A percentile compares a stretch with the other conserved stretches of the same genome.
Conservation (phyloP, 1,140 invertebrate species). For the Drosophila carrolli region DNA sequence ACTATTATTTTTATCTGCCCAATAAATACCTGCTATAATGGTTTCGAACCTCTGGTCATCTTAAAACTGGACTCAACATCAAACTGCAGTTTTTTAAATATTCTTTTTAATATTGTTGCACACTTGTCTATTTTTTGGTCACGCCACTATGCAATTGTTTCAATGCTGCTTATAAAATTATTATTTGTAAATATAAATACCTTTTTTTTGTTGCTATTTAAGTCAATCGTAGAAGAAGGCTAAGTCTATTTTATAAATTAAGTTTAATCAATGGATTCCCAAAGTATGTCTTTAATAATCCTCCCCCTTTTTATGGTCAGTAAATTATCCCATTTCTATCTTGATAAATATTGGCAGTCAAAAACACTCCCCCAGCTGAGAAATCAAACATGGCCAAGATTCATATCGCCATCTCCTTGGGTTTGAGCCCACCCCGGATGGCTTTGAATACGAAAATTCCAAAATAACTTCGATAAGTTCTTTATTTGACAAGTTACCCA, state of each 20-base stretch:
- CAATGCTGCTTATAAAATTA: too few relatives aligned
- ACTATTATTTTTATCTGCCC: too few relatives aligned
- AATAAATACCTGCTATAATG: too few relatives aligned
- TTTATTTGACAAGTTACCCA: slow-evolving; percentile 52
- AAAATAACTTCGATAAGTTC: slow-evolving; percentile 48
- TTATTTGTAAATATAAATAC: too few relatives aligned
- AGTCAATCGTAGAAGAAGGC: too few relatives aligned
- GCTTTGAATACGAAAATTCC: slow-evolving; percentile 27
- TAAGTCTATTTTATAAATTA: not conserved
- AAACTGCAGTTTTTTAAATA: too few relatives aligned
- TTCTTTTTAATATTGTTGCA: slow-evolving; percentile 5
- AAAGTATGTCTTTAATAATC: not conserved
- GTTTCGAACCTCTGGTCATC: too few relatives aligned
- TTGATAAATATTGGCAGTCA: not conserved
- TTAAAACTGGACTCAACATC: too few relatives aligned
- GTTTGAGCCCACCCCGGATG: slow-evolving; percentile 7
- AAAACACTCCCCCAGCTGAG: slow-evolving; percentile 10
- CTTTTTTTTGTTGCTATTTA: too few relatives aligned
- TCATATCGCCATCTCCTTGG: slow-evolving; percentile 14
- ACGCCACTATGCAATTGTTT: slow-evolving; percentile 1
- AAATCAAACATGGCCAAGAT: slow-evolving; percentile 42
- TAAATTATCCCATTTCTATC: not conserved
- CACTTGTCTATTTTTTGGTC: slow-evolving; percentile 32
- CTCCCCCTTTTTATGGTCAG: slow-evolving; percentile 1
- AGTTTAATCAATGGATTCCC: not conserved